Conservation (phyloP, 2,888 invertebrate genomes). For the Flexamia atlantica region DNA sequence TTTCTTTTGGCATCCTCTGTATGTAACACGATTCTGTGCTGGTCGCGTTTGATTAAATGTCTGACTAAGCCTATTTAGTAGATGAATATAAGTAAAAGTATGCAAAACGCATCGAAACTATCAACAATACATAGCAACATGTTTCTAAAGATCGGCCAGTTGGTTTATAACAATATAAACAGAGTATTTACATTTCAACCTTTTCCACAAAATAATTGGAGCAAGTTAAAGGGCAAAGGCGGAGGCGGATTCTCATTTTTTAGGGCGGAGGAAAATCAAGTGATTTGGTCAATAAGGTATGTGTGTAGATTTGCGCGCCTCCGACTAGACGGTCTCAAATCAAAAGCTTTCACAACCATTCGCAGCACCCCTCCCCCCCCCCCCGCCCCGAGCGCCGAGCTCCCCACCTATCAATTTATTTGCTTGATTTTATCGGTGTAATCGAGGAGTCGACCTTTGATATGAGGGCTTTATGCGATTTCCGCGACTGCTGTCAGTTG, state of each 20-base stretch:
- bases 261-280: not conserved
- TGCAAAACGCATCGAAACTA: no score
- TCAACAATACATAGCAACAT: no score
- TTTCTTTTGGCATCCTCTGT: no score
- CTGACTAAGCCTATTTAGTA: no score
- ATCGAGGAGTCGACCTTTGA: conserved; percentile 57
- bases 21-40: no score
- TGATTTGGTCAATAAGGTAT: conserved; percentile 49
- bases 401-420: conserved; percentile 54
- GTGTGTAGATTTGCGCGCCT: conserved; percentile 62
- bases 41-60: no score
- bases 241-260: not conserved
- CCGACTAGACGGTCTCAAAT: conserved; percentile 66
- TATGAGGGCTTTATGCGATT: conserved; percentile 49
- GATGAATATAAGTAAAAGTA: no score
- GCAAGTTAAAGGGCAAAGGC: not conserved
- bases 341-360: conserved; percentile 62
- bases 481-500: conserved; percentile 31
- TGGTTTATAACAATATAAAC: no score
- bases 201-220: no score
- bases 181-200: no score
- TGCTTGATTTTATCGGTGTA: conserved; percentile 60
- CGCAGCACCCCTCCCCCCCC: conserved; percentile 45
- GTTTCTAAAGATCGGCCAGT: no score
- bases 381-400: conserved; percentile 10